Evolutionary conservation across 1,140 invertebrate genomes (phyloP), one percentile per base, ranked within the genome.

Genomic region (Brachionus paranguensis): DNA sequence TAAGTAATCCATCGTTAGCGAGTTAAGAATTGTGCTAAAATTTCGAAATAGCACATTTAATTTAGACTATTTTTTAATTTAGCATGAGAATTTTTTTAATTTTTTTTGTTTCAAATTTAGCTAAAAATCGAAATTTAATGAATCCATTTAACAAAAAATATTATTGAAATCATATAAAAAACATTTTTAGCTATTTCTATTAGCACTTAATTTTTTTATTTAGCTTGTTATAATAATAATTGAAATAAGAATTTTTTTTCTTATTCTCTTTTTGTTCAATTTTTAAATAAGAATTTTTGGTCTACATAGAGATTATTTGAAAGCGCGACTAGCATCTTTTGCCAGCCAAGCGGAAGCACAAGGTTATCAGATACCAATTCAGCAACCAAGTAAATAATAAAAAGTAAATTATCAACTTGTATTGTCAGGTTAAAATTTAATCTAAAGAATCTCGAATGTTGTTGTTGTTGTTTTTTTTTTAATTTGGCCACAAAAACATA

Each of bases 141-240:
- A 76, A 76, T 76, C 72, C 72, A 76, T 76, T 76, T 50, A 76
- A 76, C 72, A 76, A 76, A 76, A 50, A 76, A 76, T 76, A 76
- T 76, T 76, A 76, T 76, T 76, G 72, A 76, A 76, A 50, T 76
- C 72, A 76, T 76, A 76, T 45, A 76, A 76, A 76, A 72, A 72
- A 72, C 68, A 72, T 72, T 72, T 72, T 72, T 45, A 43, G 53
- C 41, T 72, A 72, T 72, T 72, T 72, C 68, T 72, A 72, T 72
- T 72, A 72, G 68, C 68, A 72, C 68, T 72, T 72, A 72, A 72
- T 60, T 60, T 60, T 72, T 72, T 72, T 20, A 72, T 72, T 72
- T 43, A 72, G 68, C 68, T 72, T 72, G 68, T 72, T 72, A 72
- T 10, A 72, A 72, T 72, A 72, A 72, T 43, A 72, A 72, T 43